Evolutionary conservation across 2,797 vertebrate species (phyloP), one percentile per base, ranked within the genome.

Genomic region (Kryptopterus vitreolus): DNA sequence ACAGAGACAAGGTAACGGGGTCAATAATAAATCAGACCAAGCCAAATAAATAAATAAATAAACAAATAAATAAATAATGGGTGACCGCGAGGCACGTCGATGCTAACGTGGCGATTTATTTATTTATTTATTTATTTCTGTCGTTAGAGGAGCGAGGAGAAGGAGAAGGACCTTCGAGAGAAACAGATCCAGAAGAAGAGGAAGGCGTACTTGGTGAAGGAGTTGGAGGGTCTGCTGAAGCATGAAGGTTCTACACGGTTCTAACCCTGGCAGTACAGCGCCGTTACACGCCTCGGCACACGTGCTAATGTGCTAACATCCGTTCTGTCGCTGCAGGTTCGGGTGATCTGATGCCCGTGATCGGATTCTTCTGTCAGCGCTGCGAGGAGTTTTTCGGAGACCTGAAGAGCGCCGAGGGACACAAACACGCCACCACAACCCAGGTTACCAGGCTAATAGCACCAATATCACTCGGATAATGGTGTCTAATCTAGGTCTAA

Each of bases 331-430:
- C 92, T 92, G 63, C 88, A 99, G 97, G 95, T 81, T 91, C 93
- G 48, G 91, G 93, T 79, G 97, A 95, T 91, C 84, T 99, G 87
- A 92, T 95, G 85, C 95, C 97, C 35, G 93, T 96, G 76, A 95
- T 95, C 81, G 96, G 97, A 72, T 98, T 96, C 93, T 99, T 96
- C 88, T 99, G 97, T 87, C 94, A 96, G 86, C 95, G 95, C 76
- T 99, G 97, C 92, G 93, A 97, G 76, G 95, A 97, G 90, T 96
- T 96, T 91, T 95, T 97, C 83, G 95, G 94, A 86, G 95, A 98
- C 91, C 90, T 96, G 79, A 94, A 87, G 82, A 93, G 90, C 86
- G 96, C 95, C 82, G 95, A 97, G 85, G 93, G 88, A 58, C 97
- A 95, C 84, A 82, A 83, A 24, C 92, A 91, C 77, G 93, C 92